phyloP scores from a whole-genome alignment of 2,113 vertebrate genomes.

The Centropristis striata region DNA sequence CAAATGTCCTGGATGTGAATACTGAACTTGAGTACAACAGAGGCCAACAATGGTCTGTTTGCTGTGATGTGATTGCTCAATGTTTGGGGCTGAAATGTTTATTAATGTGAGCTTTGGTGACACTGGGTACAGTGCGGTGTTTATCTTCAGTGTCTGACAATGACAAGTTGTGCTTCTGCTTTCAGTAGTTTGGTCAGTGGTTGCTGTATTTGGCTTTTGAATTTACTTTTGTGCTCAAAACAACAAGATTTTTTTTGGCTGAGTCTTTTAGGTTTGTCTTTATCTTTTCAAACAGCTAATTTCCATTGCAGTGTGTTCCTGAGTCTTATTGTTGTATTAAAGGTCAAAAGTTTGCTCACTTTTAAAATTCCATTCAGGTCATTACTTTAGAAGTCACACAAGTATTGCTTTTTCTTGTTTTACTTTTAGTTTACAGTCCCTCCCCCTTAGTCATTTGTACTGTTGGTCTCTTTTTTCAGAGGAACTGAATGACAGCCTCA shows the following conservation, averaged over 20 bases:
- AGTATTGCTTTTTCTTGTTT: neutral
- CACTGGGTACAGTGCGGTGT: neutral
- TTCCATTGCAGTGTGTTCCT: neutral
- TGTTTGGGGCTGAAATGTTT: constrained; percentile 1
- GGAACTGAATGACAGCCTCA: constrained; percentile 50
- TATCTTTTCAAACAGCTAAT: neutral
- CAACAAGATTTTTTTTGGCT: neutral
- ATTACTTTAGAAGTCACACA: constrained; percentile 9
- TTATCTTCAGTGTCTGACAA: neutral
- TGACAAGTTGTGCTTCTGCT: constrained; percentile 11
- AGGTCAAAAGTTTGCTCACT: constrained; percentile 31
- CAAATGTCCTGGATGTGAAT: constrained; percentile 6
- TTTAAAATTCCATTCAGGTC: constrained; percentile 17
- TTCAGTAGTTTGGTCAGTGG: neutral
- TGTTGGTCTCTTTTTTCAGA: constrained; percentile 28
- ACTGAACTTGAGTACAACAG: neutral
- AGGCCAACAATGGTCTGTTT: neutral
- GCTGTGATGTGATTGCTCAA: neutral
- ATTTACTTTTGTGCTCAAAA: neutral
- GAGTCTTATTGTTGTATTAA: neutral
- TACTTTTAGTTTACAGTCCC: neutral
- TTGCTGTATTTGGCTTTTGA: neutral
- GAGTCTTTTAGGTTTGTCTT: neutral
- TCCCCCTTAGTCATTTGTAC: neutral
- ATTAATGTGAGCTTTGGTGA: neutral